A percentile compares a stretch with the other conserved stretches of the same genome.
Conservation (phyloP, 2,113 vertebrate species). For the Tringa solitaria region DNA sequence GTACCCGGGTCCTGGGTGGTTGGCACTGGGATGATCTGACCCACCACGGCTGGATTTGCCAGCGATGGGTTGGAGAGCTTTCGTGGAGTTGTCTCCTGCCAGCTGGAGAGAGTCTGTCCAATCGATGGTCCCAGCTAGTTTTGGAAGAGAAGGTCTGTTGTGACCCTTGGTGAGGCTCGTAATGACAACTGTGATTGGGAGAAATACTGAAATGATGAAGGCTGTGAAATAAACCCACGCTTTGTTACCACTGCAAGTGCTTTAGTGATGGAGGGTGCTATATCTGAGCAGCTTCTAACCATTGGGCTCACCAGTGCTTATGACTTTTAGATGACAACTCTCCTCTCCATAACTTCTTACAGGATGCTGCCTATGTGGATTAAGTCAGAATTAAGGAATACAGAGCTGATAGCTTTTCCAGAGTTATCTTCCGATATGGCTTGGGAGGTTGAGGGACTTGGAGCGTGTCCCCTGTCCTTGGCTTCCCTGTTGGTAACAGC, state of each 20-base stretch:
- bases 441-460: neutral
- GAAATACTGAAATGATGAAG: neutral
- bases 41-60: neutral
- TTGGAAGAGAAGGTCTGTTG: neutral
- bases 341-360: neutral
- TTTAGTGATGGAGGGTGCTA: neutral
- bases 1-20: neutral
- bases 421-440: neutral
- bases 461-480: fast-evolving
- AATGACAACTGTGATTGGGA: fast-evolving
- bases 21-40: neutral
- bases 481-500: neutral
- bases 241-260: neutral
- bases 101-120: neutral
- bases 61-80: neutral
- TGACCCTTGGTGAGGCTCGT: neutral
- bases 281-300: neutral
- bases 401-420: neutral
- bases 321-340: neutral
- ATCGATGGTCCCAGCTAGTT: fast-evolving
- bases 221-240: neutral
- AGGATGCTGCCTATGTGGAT: neutral
- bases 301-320: neutral
- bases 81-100: neutral
- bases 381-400: neutral